Evolutionary conservation across 2,888 invertebrate species (phyloP).

Genomic region (Clitarchus hookeri): DNA sequence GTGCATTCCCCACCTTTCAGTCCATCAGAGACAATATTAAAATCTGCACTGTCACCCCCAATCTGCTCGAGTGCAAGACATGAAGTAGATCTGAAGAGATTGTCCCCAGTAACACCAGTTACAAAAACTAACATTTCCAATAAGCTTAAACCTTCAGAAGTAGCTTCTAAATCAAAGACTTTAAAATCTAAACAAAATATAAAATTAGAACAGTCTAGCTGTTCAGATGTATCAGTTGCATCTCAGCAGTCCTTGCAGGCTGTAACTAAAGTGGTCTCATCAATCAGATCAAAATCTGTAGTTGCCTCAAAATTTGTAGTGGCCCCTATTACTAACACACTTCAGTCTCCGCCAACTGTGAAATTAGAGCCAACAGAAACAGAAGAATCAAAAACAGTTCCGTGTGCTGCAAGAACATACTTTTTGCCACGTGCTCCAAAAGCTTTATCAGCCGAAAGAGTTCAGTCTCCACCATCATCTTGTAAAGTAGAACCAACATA

Average conservation of each 20-base stretch:
- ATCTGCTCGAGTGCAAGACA: neutral
- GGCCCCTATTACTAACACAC: neutral
- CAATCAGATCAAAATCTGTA: constrained; percentile 2
- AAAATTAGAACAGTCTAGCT: neutral
- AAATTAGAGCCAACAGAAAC: neutral
- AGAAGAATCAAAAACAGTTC: neutral
- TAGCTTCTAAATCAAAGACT: neutral
- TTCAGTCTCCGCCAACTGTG: neutral
- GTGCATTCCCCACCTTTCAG: neutral
- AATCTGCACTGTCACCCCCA: neutral
- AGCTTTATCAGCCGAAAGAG: neutral
- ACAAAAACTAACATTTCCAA: neutral
- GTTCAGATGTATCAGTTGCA: neutral
- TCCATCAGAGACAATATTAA: neutral
- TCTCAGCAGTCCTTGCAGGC: neutral
- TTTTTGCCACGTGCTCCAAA: neutral
- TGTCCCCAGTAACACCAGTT: neutral
- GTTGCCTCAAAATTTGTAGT: neutral
- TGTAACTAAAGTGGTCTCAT: neutral
- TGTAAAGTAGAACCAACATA: neutral
- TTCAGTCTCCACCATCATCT: neutral
- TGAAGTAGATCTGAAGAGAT: neutral
- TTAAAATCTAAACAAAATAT: neutral
- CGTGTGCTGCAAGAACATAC: constrained; percentile 14
- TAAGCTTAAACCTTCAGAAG: neutral